Evolutionary conservation across 1,140 invertebrate genomes (phyloP), one percentile per base, ranked within the genome.

Genomic region (Euura saliciscinereae): DNA sequence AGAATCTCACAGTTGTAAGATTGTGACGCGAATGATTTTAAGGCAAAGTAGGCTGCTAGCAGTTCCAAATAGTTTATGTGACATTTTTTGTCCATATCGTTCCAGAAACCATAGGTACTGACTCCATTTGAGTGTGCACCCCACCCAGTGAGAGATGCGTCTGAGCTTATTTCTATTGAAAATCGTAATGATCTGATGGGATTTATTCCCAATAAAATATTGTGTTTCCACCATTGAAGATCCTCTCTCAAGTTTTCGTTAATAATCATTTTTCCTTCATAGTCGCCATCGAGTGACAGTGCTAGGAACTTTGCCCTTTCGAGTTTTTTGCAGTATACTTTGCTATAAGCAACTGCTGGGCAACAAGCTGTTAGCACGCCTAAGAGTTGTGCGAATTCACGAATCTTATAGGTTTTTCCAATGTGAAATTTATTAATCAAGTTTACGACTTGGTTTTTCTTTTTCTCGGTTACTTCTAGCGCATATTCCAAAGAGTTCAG

Each of bases 41-140:
- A 45, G 2, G 66, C 79, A 44, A 74, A 76, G 71, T 75, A 79
- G 2, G 75, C 79, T 64, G 80, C 79, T 64, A 65, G n/a, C 11
- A 82, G 68, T 73, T 82, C 81, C 42, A 79, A 71, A 66, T 45
- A 75, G 78, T 80, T 82, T 1, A 82, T 82, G 66, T 81, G 78
- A 4, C 73, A 45, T 43, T 72, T 43, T 59, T 68, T 70, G 71
- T 78, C 78, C 8, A 45, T 46, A 44, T 51, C 3, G 42, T 28
- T 51, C 78, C 78, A 82, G 45, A 76, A 76, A 44, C 79, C 79
- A 68, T 72, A 66, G 44, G 74, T 65, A 8, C 69, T 70, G 51
- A 77, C 46, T 8, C 72, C 76, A 65, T 78, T 67, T 71, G 68
- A 79, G 65, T 44, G 59, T 28, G 70, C 66, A 8, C 75, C 79